Conservation (phyloP, 2,113 vertebrate genomes). For the Kobus ellipsiprymnus region DNA sequence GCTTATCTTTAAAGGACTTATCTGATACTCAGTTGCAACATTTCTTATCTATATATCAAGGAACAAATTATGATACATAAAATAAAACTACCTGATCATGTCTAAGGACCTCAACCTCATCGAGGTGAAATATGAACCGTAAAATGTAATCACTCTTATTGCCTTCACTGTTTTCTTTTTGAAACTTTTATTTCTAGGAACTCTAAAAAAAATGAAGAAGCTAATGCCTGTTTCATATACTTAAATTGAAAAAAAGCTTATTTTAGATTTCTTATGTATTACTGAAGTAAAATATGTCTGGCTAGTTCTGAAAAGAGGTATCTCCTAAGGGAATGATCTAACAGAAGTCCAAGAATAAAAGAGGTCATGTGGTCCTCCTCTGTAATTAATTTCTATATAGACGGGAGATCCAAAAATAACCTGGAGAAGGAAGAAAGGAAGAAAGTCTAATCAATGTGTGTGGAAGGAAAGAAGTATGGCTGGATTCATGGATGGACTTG, state of each 20-base stretch:
- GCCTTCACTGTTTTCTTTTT: neutral
- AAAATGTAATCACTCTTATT: neutral
- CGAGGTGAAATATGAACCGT: neutral
- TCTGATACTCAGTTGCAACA: neutral
- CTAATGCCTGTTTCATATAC: neutral
- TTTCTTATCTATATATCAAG: neutral
- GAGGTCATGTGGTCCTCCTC: neutral
- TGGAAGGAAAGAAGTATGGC: neutral
- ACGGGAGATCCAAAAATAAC: neutral
- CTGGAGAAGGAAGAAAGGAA: neutral
- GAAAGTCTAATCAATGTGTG: neutral
- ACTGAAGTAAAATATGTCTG: neutral
- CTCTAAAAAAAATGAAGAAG: neutral
- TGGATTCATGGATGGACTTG: neutral
- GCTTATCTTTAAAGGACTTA: neutral
- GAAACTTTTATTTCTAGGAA: neutral
- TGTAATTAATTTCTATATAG: neutral
- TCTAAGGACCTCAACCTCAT: neutral
- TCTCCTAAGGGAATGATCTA: neutral
- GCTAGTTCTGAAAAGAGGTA: neutral
- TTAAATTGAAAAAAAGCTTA: neutral
- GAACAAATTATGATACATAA: neutral
- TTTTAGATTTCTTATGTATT: neutral
- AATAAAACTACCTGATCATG: neutral
- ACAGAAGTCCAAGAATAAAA: neutral